Evolutionary conservation across 2,797 vertebrate species (phyloP).

Genomic region (Acomys russatus): DNA sequence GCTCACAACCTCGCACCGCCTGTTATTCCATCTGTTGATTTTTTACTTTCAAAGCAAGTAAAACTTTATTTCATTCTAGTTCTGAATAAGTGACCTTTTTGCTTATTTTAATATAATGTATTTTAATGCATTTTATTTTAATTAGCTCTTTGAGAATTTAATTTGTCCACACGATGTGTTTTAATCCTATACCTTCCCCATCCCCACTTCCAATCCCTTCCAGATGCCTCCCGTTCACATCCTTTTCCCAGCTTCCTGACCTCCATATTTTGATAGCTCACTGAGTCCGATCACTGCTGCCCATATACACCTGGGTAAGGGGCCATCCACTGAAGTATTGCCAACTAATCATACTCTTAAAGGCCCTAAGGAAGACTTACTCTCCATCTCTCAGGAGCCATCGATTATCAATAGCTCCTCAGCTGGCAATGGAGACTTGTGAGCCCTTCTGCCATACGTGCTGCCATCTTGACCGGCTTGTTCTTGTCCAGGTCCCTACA

Average conservation of each 20-base stretch:
- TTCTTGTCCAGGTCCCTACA: not conserved
- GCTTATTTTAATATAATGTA: not conserved
- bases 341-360: not conserved
- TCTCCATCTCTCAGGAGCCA: not conserved
- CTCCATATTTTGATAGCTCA: not conserved
- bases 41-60: not conserved
- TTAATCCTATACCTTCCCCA: not conserved
- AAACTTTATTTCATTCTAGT: conserved; percentile 8
- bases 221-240: not conserved
- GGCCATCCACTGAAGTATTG: not conserved
- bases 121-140: not conserved
- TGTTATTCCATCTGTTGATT: not conserved
- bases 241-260: not conserved
- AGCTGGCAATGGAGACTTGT: not conserved
- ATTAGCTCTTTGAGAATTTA: not conserved
- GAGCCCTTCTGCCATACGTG: not conserved
- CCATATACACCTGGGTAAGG: not conserved
- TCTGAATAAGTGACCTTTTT: not conserved
- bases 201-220: not conserved
- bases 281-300: not conserved
- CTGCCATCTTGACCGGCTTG: not conserved
- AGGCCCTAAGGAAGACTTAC: not conserved
- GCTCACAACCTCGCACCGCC: not conserved
- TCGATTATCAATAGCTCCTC: not conserved
- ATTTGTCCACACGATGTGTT: not conserved